Evolutionary conservation across 2,888 invertebrate species (phyloP), one percentile per base, ranked within the genome.

Genomic region (Eilema sororculum): DNA sequence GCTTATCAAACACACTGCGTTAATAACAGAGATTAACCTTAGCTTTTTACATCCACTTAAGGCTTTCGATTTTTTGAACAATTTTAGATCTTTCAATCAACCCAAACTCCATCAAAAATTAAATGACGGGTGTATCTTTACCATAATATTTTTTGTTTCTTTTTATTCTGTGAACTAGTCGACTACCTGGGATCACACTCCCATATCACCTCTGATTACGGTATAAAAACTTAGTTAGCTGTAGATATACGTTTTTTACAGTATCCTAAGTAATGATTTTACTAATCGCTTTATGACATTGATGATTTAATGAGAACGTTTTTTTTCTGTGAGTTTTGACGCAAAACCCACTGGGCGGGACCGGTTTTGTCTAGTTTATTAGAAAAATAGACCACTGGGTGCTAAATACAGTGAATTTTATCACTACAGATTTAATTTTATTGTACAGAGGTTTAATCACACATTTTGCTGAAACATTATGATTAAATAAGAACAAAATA

Each of bases 221-320:
- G 82, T 70, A 90, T 91, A 93, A 93, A 93, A 92, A 92, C 89
- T 91, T 93, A 86, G 93, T 94, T 94, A 93, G 89, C 84, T 79
- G 79, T 79, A 76, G 74, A 67, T 71, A 72, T 78, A 72, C 68
- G 81, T 87, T 91, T 91, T 93, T 91, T 90, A 88, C 90, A 83
- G 78, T 84, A 74, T 79, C 79, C 81, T 79, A 85, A 87, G 84
- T 83, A 86, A 86, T 86, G 87, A 84, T 82, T 76, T 73, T 86
- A 88, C 90, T 91, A 93, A 93, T 91, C 91, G 90, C 82, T 93
- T 93, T 93, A 93, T 90, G 92, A 92, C 91, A 89, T 86, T 91
- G 92, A 93, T 90, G 91, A 85, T 89, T 89, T 91, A 89, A 91
- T 89, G 85, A 87, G 85, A 82, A 80, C 67, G 56, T 69, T 77